These are phyloP conservation scores for Conger conger DNA, from an alignment of 2,113 vertebrate species.

Conservation along the genomic window DNA sequence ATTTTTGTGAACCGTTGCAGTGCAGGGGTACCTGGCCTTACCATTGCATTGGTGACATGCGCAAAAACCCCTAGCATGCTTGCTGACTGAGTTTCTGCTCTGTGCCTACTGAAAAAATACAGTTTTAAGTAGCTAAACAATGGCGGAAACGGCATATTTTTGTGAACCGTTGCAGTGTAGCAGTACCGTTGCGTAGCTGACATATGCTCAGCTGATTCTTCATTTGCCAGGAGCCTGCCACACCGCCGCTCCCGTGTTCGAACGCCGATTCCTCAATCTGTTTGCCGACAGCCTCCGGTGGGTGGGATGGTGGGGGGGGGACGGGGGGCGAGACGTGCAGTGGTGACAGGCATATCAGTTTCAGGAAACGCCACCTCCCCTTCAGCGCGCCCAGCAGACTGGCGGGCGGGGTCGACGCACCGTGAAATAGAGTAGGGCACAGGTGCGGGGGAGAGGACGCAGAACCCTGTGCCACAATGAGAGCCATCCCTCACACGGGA, in stretches of 20 bases:
- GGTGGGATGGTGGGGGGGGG: not conserved
- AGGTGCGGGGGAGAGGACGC: conserved; percentile 4
- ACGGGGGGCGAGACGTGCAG: too few relatives aligned
- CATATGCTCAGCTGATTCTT: not conserved
- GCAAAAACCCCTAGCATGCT: too few relatives aligned
- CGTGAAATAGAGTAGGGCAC: conserved; percentile 2
- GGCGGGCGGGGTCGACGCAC: conserved; percentile 7
- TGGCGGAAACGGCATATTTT: not conserved
- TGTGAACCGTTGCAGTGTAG: not conserved
- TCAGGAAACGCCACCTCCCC: conserved; percentile 2
- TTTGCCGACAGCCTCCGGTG: not conserved
- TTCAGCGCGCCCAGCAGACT: not conserved
- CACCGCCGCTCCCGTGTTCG: not conserved
- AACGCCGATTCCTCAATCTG: conserved; percentile 6
- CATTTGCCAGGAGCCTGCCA: not conserved
- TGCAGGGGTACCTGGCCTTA: not conserved
- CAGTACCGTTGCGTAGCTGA: not conserved
- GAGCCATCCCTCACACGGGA: conserved; percentile 5
- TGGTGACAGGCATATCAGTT: conserved; percentile 3
- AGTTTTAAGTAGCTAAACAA: not conserved
- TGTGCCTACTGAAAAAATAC: too few relatives aligned
- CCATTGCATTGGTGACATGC: not conserved
- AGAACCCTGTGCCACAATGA: not conserved
- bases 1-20: not conserved
- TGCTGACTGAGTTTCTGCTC: too few relatives aligned